A percentile compares a stretch with the other conserved stretches of the same genome.
phyloP scores from a whole-genome alignment of 1,140 invertebrate species.

The Orussus abietinus region DNA sequence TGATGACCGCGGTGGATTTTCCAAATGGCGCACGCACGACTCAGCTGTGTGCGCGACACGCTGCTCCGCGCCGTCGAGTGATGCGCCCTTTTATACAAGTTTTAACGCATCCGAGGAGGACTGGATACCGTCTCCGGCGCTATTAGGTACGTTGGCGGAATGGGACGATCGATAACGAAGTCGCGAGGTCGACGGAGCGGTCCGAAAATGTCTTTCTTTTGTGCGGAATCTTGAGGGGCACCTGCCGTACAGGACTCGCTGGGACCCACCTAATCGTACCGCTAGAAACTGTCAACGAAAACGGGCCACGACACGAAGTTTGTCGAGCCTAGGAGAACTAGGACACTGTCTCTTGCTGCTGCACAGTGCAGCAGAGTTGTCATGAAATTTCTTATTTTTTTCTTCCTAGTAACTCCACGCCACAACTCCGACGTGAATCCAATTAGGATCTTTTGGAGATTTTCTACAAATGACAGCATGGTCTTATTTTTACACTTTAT shows the following conservation, averaged over 20 bases:
- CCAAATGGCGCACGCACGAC: conserved; percentile 44
- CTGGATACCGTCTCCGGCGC: conserved; percentile 23
- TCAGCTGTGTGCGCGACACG: conserved; percentile 36
- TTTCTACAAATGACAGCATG: no score
- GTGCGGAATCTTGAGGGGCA: conserved; percentile 23
- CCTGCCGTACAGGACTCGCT: no score
- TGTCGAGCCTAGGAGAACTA: no score
- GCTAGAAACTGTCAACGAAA: background rate
- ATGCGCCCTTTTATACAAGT: conserved; percentile 35
- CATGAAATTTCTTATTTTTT: no score
- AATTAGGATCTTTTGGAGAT: no score
- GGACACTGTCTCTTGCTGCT: no score
- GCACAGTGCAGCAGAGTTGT: no score
- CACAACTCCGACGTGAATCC: no score
- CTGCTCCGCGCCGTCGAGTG: conserved; percentile 23
- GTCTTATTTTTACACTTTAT: no score
- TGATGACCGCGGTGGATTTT: conserved; percentile 33
- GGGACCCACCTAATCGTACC: conserved; percentile 29
- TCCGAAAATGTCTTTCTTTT: conserved; percentile 21
- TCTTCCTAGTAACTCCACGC: no score
- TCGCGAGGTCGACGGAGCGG: conserved; percentile 4
- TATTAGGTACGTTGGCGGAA: conserved; percentile 27
- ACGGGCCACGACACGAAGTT: no score
- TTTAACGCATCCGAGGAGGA: conserved; percentile 31
- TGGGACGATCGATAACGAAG: conserved; percentile 13